Evolutionary conservation across 2,797 vertebrate genomes (phyloP).

Genomic region (Lutjanus campechanus): DNA sequence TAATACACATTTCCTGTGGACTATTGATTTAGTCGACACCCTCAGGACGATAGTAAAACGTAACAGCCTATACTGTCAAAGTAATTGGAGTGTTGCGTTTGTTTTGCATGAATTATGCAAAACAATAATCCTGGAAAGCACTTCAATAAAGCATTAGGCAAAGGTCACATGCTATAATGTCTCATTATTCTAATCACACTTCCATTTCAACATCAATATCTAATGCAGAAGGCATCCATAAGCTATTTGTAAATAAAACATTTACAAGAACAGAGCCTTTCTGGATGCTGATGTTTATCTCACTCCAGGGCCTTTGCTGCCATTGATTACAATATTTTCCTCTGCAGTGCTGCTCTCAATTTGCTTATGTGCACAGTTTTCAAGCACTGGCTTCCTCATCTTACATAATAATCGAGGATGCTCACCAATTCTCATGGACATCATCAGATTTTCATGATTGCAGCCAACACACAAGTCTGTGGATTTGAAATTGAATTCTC

Average conservation of each 20-base stretch:
- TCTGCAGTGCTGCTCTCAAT: conserved; percentile 46
- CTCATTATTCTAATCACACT: conserved; percentile 61
- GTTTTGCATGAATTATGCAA: conserved; percentile 64
- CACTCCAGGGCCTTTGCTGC: conserved; percentile 45
- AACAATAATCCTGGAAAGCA: conserved; percentile 56
- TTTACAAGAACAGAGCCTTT: conserved; percentile 51
- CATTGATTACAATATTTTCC: conserved; percentile 50
- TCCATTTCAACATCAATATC: conserved; percentile 62
- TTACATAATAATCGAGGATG: conserved; percentile 61
- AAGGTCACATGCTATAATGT: conserved; percentile 55
- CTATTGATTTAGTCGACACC: conserved; percentile 33
- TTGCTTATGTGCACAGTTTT: conserved; percentile 57
- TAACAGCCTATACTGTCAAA: conserved; percentile 36
- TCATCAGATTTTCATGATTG: conserved; percentile 79
- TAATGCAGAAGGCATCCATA: conserved; percentile 44
- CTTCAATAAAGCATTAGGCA: conserved; percentile 63
- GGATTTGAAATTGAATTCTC: conserved; percentile 75
- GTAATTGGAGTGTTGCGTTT: conserved; percentile 48
- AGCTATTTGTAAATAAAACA: conserved; percentile 64
- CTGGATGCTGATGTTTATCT: conserved; percentile 59
- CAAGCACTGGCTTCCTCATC: conserved; percentile 40
- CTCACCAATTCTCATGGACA: conserved; percentile 67
- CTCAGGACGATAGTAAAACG: conserved; percentile 31
- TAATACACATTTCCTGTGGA: conserved; percentile 32
- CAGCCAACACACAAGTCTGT: conserved; percentile 66